Evolutionary conservation across 2,113 vertebrate species (phyloP).

Genomic region (Bungarus multicinctus): DNA sequence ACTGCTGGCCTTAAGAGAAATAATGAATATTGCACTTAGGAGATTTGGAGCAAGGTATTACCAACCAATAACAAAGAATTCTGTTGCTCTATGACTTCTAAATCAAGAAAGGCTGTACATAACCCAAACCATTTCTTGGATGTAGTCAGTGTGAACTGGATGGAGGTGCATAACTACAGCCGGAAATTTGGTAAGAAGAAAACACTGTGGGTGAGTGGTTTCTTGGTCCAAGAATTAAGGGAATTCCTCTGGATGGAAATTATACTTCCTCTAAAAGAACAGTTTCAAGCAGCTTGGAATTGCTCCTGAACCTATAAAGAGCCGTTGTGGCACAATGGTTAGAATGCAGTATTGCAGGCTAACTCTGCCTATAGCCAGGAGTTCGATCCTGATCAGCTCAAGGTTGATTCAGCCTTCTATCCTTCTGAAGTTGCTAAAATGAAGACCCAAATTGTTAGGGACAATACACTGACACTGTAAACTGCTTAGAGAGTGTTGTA

Average conservation of each 20-base stretch:
- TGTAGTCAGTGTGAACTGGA: neutral
- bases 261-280: neutral
- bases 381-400: neutral
- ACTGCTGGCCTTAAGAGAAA: neutral
- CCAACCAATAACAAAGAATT: neutral
- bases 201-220: neutral
- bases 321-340: neutral
- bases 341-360: neutral
- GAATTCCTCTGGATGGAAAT: neutral
- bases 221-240: neutral
- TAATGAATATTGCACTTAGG: neutral
- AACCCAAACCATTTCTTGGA: neutral
- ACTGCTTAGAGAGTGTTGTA: neutral
- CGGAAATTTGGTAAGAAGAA: neutral
- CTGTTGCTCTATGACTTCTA: neutral
- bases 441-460: neutral
- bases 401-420: neutral
- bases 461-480: neutral
- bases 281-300: neutral
- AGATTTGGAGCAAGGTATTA: neutral
- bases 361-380: neutral
- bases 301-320: neutral
- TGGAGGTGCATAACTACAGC: neutral
- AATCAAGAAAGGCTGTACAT: neutral
- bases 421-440: neutral